These are phyloP conservation scores for Champsocephalus esox DNA, from an alignment of 2,797 vertebrate genomes.

Conservation along the genomic window DNA sequence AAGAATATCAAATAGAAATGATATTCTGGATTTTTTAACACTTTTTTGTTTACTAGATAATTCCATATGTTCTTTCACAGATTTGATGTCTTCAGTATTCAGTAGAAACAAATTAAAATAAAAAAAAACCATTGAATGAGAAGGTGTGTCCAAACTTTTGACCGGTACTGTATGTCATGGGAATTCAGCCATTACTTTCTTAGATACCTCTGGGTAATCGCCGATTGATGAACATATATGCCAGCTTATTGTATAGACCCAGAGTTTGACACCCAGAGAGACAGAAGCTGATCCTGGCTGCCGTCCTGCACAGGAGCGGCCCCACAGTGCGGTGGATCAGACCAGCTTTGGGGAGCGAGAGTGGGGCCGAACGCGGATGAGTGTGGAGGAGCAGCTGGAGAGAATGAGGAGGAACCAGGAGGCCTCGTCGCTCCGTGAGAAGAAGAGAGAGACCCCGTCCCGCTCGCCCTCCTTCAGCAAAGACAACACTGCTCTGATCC, in stretches of 20 bases:
- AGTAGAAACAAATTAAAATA: too few species aligned
- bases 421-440: conserved; percentile 89
- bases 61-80: too few species aligned
- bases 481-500: conserved; percentile 81
- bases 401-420: conserved; percentile 95
- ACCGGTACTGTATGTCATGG: too few species aligned
- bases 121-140: too few species aligned
- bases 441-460: conserved; percentile 84
- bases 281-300: neutral
- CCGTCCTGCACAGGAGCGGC: conserved; percentile 86
- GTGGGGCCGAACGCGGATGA: conserved; percentile 88
- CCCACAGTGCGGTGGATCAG: conserved; percentile 91
- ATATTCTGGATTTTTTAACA: too few species aligned
- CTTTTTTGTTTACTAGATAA: too few species aligned
- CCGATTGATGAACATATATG: neutral
- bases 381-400: conserved; percentile 95
- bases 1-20: too few species aligned
- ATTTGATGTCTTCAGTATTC: too few species aligned
- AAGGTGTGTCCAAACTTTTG: too few species aligned
- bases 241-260: neutral
- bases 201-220: too few species aligned
- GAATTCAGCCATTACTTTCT: too few species aligned
- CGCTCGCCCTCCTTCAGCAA: conserved; percentile 84
- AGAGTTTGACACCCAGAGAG: neutral
- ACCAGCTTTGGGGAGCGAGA: conserved; percentile 77